These are phyloP conservation scores for Pungitius pungitius DNA, from an alignment of 2,113 vertebrate species.

Conservation along the genomic window DNA sequence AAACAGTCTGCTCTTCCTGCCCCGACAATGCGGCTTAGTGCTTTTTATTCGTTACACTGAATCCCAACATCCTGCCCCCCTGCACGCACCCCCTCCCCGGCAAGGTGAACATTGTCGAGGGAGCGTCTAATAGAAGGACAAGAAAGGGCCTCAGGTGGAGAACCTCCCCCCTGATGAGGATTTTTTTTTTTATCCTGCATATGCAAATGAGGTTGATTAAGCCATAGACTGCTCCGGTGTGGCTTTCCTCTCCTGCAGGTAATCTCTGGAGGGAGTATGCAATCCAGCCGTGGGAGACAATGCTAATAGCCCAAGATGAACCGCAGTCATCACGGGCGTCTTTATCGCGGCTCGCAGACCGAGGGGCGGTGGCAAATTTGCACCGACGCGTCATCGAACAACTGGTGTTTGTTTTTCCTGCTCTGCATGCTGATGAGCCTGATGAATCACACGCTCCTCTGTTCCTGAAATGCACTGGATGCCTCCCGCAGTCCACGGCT, in stretches of 20 bases:
- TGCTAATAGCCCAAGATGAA: constrained; percentile 67
- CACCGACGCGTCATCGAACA: constrained; percentile 61
- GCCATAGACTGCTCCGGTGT: constrained; percentile 48
- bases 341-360: constrained; percentile 51
- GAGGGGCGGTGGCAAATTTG: constrained; percentile 44
- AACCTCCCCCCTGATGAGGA: constrained; percentile 66
- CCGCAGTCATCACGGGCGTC: constrained; percentile 55
- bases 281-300: constrained; percentile 59
- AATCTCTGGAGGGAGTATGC: constrained; percentile 54
- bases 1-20: constrained; percentile 33
- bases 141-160: constrained; percentile 67
- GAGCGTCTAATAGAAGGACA: constrained; percentile 68
- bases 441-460: constrained; percentile 39
- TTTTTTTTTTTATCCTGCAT: constrained; percentile 64
- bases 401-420: constrained; percentile 69
- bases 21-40: constrained; percentile 12
- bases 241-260: constrained; percentile 63
- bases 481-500: constrained; percentile 39
- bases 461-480: constrained; percentile 51
- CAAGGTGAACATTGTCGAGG: constrained; percentile 67
- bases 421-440: constrained; percentile 64
- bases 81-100: constrained; percentile 47
- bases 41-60: constrained; percentile 43
- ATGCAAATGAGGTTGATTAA: constrained; percentile 75
- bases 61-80: constrained; percentile 55